Evolutionary conservation across 2,797 vertebrate genomes (phyloP), one percentile per base, ranked within the genome.

Genomic region (Anolis apletophallus): DNA sequence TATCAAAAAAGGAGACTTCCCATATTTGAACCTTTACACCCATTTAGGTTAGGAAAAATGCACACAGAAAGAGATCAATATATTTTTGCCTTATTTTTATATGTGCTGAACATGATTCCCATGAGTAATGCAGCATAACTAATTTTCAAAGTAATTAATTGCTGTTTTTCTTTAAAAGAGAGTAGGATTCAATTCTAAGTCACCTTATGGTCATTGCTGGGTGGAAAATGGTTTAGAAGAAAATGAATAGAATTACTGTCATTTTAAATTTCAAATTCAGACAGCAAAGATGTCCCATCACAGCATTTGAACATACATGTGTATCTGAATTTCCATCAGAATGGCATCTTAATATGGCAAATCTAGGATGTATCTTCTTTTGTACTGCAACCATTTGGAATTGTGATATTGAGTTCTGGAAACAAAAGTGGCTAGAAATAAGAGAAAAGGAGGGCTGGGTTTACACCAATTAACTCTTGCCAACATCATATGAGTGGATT

Each of bases 361-460:
- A 84, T 59, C 85, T 88, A 77, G 36, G 85, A 74, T 89, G 87
- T 85, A n/a, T n/a, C n/a, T 89, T 26, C 87, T 86, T 81, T 89
- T 83, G 46, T 26, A 84, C 57, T 46, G 73, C 54, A 84, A 72
- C 88, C 69, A 83, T 85, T 91, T 92, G 76, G 77, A 93, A 92
- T 34, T 89, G 32, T 40, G 86, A 79, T 29, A 36, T 80, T 80
- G 91, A 68, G 32, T 61, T n/a, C 0, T 40, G 23, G 55, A 92
- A 80, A 88, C 11, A 5, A 0, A 86, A 81, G 3, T 73, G 75
- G 54, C 82, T 14, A 34, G 14, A 74, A 59, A 29, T n/a, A 55
- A 69, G 21, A 59, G 36, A 74, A 74, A 29, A 11, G 9, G 69
- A 71, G 69, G 13, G 40, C 2, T 40, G 29, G 67, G 69, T 0